Evolutionary conservation across 2,888 invertebrate genomes (phyloP).

Genomic region (Galerucella nymphaeae): DNA sequence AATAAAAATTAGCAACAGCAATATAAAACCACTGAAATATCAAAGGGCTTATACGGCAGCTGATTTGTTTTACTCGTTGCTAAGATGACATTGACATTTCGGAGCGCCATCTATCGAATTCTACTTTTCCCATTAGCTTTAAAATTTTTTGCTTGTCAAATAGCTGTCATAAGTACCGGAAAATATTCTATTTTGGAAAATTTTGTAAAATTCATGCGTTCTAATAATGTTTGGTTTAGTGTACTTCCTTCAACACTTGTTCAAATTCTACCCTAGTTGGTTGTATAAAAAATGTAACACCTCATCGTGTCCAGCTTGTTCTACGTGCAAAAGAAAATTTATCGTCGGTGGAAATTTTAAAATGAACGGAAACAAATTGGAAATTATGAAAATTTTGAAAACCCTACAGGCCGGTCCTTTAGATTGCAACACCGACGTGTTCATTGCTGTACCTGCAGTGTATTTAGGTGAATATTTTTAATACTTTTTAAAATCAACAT

Average conservation of each 20-base stretch:
- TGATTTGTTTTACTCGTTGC: too few relatives aligned
- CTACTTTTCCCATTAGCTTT: too few relatives aligned
- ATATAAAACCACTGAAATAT: too few relatives aligned
- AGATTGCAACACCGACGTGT: conserved; percentile 87
- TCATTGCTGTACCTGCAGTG: conserved; percentile 90
- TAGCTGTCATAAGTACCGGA: neutral
- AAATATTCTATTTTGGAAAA: neutral
- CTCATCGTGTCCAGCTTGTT: neutral
- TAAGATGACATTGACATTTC: too few relatives aligned
- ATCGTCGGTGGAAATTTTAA: conserved; percentile 99
- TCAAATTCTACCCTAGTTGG: neutral
- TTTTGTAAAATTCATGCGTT: conserved; percentile 3
- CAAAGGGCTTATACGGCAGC: too few relatives aligned
- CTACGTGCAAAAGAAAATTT: conserved; percentile 78
- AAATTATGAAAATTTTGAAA: conserved; percentile 83
- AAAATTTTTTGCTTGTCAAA: neutral
- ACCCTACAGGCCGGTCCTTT: conserved; percentile 81
- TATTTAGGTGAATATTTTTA: conserved; percentile 70
- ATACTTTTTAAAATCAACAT: too few relatives aligned
- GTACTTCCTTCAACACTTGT: neutral
- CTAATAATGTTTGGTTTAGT: neutral
- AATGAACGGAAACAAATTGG: conserved; percentile 94
- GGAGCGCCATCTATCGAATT: too few relatives aligned
- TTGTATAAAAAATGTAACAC: neutral
- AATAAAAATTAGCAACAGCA: too few relatives aligned